These are phyloP conservation scores for Sebastolobus alascanus DNA, from an alignment of 2,797 vertebrate species.

Conservation along the genomic window DNA sequence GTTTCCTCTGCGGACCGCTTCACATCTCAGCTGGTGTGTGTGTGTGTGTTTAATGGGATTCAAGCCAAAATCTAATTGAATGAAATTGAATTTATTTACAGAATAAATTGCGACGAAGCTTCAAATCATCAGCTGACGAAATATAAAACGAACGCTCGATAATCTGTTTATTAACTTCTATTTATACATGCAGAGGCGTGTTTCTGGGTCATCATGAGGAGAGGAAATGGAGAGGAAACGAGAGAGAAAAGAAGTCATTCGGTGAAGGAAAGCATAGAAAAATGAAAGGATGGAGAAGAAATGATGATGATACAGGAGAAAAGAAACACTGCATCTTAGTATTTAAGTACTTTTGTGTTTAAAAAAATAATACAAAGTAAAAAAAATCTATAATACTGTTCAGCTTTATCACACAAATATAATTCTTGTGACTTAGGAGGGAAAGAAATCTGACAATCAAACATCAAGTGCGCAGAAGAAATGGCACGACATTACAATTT, in stretches of 20 bases:
- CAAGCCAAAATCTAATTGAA: constrained; percentile 21
- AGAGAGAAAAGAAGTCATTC: background rate
- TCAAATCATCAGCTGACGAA: background rate
- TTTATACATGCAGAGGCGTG: background rate
- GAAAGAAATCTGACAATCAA: too few relatives aligned
- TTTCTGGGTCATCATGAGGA: background rate
- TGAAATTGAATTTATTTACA: constrained; percentile 30
- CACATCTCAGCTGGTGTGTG: too few relatives aligned
- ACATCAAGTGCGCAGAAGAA: too few relatives aligned
- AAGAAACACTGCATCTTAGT: background rate
- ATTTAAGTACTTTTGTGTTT: background rate
- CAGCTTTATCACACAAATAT: too few relatives aligned
- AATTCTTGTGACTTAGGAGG: too few relatives aligned
- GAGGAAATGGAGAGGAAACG: background rate
- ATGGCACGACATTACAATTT: too few relatives aligned
- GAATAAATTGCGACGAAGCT: background rate
- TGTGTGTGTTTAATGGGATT: constrained; percentile 26
- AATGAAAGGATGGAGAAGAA: too few relatives aligned
- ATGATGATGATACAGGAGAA: too few relatives aligned
- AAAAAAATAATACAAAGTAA: too few relatives aligned
- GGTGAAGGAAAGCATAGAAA: too few relatives aligned
- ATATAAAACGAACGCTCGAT: background rate
- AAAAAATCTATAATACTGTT: too few relatives aligned
- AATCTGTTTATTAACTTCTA: background rate
- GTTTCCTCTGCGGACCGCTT: background rate